Percentiles rank a stretch among this genome's conserved stretches.
Evolutionary conservation across 1,140 invertebrate genomes (phyloP).

Genomic region (Hydropsyche tenuis): DNA sequence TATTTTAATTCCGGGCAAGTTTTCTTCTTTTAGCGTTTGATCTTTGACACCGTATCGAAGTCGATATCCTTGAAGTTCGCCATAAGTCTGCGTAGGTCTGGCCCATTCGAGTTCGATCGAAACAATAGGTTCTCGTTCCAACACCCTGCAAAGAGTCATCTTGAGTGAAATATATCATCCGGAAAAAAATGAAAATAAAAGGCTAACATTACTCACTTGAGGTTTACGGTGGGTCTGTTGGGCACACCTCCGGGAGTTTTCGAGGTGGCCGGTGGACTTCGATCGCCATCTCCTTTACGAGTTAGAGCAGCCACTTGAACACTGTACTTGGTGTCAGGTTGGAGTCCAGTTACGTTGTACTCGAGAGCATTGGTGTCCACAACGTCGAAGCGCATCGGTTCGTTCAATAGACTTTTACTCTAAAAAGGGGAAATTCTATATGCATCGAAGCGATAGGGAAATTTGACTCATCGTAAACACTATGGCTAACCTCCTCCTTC

Average conservation of each 20-base stretch:
- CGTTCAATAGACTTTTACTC: conserved; percentile 81
- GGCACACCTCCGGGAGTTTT: conserved; percentile 94
- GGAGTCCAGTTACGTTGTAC: conserved; percentile 84
- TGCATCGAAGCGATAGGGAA: not conserved
- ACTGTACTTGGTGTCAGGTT: conserved; percentile 92
- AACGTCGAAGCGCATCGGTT: conserved; percentile 84
- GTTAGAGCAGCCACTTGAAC: conserved; percentile 93
- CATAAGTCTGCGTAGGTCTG: conserved; percentile 85
- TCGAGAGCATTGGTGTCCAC: conserved; percentile 78
- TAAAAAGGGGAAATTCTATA: conserved; percentile 51
- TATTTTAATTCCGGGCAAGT: conserved; percentile 65
- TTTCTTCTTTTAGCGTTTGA: conserved; percentile 75
- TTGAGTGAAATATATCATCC: no score
- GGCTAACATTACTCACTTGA: conserved; percentile 72
- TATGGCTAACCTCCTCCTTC: conserved; percentile 73
- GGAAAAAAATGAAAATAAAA: not conserved
- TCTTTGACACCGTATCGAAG: conserved; percentile 88
- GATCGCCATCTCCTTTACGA: conserved; percentile 91
- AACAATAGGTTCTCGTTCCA: conserved; percentile 82
- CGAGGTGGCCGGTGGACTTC: conserved; percentile 81
- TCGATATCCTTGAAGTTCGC: conserved; percentile 84
- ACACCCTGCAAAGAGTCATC: conserved; percentile 63
- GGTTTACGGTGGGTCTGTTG: conserved; percentile 80
- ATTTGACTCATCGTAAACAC: not conserved
- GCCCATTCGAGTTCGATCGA: conserved; percentile 91